Conservation (phyloP, 2,888 invertebrate genomes). For the Lutraria lutraria region DNA sequence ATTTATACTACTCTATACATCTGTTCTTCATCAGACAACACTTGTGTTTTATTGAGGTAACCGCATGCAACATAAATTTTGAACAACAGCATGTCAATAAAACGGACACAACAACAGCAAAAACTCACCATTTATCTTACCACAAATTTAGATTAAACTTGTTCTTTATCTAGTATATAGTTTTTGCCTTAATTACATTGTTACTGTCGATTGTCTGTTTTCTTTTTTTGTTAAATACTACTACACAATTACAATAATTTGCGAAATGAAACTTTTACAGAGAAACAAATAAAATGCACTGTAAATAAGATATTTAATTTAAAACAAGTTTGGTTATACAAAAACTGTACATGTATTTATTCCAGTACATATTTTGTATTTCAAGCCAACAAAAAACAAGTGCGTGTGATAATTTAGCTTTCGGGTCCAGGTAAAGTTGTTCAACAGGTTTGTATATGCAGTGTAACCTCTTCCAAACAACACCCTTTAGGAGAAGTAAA, state of each 20-base stretch:
- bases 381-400: background rate
- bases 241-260: background rate
- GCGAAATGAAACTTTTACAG: background rate
- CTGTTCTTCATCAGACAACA: background rate
- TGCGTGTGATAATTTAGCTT: background rate
- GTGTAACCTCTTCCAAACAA: too few species aligned
- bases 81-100: background rate
- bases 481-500: too few species aligned
- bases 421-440: background rate
- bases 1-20: background rate
- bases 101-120: background rate
- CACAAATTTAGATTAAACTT: background rate
- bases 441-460: background rate
- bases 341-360: too few species aligned
- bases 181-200: background rate
- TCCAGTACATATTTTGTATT: too few species aligned
- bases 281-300: background rate
- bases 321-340: too few species aligned
- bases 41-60: background rate
- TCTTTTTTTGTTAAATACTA: background rate
- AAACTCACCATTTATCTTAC: background rate
- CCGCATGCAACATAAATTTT: background rate
- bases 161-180: background rate
- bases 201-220: background rate
- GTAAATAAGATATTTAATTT: too few species aligned